Base-by-base conservation (phyloP, 1,140 invertebrate species). In the Lutraria rhynchaena region DNA sequence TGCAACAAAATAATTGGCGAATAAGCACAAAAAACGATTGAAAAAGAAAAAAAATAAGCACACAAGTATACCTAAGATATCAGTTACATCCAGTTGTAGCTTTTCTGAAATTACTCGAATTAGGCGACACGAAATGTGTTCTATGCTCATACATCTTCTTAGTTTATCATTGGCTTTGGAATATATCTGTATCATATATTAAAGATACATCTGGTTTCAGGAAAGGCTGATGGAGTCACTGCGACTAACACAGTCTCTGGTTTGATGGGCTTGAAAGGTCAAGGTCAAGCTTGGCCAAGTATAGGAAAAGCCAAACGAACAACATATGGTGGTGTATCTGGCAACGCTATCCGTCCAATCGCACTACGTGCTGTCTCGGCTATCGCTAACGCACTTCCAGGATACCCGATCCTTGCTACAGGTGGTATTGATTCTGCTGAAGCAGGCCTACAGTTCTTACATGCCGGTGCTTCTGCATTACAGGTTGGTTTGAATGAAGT, bases 341-440 rank as follows among this genome's bases (percentile, higher is more conserved):
- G 99, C 46, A 99, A 98, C 92, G 98, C 98, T 0, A 98, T 97
- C 0, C 94, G 98, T 13, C 98, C 98, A 0, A 96, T 99, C 87
- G 98, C 97, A 0, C 92, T 99, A 19, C 94, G 95, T 81, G 98
- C 97, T 0, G 95, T 99, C 0, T 97, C 98, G 0, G 94, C 96
- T 0, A 96, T 99, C 77, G 96, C 95, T 0, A 95, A 95, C 33
- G 94, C 94, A 13, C 85, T 99, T 27, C 97, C 97, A 0, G 96
- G 95, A 17, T 98, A 98, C 90, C 95, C 97, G 0, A 98, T 99
- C 73, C 92, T 99, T 60, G 98, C 98, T 27, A 98, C 98, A 67
- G 98, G 94, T 41, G 99, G 99, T 3, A 97, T 99, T 35, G 98
- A 99, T 93, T 98, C 97, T 0, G 98, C 98, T 0, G 98, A 99